These are phyloP conservation scores for Hyperoodon ampullatus DNA, from an alignment of 2,113 vertebrate genomes.

Conservation along the genomic window DNA sequence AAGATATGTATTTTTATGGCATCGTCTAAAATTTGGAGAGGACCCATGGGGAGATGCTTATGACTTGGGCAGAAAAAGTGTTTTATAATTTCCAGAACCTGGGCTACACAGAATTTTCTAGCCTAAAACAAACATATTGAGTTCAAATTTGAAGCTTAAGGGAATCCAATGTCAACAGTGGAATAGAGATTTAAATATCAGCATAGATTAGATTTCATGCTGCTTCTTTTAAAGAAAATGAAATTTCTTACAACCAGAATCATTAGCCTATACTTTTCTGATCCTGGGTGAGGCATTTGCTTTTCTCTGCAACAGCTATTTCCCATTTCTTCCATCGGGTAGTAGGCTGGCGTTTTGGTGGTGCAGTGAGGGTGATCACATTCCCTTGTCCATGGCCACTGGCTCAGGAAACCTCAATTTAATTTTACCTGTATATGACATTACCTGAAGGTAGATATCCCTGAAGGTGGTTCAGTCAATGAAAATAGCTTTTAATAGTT, in stretches of 20 bases:
- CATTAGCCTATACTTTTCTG: neutral
- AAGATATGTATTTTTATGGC: neutral
- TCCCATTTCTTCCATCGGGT: neutral
- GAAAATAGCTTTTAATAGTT: neutral
- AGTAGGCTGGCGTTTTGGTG: neutral
- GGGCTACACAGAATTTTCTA: neutral
- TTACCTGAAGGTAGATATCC: neutral
- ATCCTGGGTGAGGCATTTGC: rapidly evolving
- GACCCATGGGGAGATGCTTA: neutral
- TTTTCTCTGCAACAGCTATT: neutral
- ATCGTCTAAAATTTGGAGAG: neutral
- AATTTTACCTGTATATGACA: neutral
- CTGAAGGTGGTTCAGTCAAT: neutral
- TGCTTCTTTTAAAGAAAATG: neutral
- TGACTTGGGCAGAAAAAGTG: neutral
- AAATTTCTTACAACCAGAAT: neutral
- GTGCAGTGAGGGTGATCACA: neutral
- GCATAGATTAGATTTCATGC: neutral
- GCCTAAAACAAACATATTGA: neutral
- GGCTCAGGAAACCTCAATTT: neutral
- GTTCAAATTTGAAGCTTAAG: neutral
- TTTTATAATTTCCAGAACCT: neutral
- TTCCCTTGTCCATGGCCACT: neutral
- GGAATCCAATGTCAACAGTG: neutral
- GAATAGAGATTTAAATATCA: neutral